phyloP scores from a whole-genome alignment of 2,797 vertebrate genomes.

The Liparis tanakae region DNA sequence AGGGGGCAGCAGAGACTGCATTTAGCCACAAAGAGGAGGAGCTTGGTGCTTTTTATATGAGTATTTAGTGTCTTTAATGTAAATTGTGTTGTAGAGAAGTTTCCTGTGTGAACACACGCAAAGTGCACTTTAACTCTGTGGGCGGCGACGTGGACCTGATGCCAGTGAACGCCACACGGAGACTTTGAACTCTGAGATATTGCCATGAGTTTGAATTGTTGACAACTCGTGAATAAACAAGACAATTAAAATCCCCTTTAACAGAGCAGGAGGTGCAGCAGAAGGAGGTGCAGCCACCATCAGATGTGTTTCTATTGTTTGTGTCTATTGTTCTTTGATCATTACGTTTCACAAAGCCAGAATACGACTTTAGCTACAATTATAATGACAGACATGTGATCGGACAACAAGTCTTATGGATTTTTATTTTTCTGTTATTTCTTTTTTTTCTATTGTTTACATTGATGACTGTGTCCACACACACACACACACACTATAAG shows the following conservation, averaged over 20 bases:
- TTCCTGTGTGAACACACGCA: slow-evolving; percentile 10
- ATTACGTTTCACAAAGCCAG: no score
- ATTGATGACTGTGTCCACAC: no score
- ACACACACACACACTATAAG: no score
- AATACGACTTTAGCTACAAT: no score
- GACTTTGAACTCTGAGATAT: background rate
- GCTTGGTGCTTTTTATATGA: background rate
- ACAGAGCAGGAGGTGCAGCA: background rate
- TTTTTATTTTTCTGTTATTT: no score
- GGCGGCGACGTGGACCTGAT: slow-evolving; percentile 13
- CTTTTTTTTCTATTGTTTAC: no score
- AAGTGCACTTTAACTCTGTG: slow-evolving; percentile 54
- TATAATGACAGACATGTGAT: background rate
- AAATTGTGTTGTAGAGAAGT: background rate
- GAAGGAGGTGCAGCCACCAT: no score
- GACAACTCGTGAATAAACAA: background rate
- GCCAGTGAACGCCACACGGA: background rate
- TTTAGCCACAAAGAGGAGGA: background rate
- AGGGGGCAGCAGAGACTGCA: slow-evolving; percentile 49
- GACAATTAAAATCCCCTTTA: slow-evolving; percentile 5
- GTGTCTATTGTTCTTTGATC: background rate
- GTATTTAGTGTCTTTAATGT: background rate
- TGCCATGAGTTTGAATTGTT: background rate
- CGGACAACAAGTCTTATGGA: background rate
- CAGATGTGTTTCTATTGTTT: background rate